A percentile compares a stretch with the other conserved stretches of the same genome.
phyloP scores from a whole-genome alignment of 2,797 vertebrate species.

The Pelochelys cantorii region DNA sequence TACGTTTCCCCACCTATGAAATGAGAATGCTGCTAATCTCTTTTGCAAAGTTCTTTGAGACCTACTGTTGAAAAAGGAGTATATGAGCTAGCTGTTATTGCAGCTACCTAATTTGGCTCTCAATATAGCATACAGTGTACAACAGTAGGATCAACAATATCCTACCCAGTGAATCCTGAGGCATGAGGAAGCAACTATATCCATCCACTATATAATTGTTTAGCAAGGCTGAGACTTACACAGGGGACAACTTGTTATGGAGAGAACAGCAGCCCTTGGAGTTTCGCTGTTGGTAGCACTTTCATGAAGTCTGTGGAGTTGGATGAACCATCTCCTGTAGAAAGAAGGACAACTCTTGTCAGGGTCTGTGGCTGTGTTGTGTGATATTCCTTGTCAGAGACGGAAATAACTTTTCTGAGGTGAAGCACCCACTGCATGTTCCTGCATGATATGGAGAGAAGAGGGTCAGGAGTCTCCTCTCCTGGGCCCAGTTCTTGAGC shows the following conservation, averaged over 20 bases:
- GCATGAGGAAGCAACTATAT: not conserved
- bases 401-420: not conserved
- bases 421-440: not conserved
- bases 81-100: not conserved
- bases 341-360: not conserved
- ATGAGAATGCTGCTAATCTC: not conserved
- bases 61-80: not conserved
- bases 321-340: not conserved
- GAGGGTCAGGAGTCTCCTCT: not conserved
- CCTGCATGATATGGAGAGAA: not conserved
- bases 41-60: not conserved
- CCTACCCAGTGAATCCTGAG: not conserved
- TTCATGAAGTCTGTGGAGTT: not conserved
- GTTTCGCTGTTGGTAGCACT: rapidly evolving
- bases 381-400: not conserved
- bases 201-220: not conserved
- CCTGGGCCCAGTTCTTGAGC: not conserved
- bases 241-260: not conserved
- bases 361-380: not conserved
- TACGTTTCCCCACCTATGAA: not conserved
- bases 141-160: not conserved
- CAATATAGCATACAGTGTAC: rapidly evolving
- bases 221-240: not conserved
- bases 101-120: not conserved
- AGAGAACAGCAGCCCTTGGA: not conserved